Percentiles rank a stretch among this genome's conserved stretches.
These are phyloP conservation scores for Arizona elegans DNA, from an alignment of 2,113 vertebrate species.

Conservation along the genomic window DNA sequence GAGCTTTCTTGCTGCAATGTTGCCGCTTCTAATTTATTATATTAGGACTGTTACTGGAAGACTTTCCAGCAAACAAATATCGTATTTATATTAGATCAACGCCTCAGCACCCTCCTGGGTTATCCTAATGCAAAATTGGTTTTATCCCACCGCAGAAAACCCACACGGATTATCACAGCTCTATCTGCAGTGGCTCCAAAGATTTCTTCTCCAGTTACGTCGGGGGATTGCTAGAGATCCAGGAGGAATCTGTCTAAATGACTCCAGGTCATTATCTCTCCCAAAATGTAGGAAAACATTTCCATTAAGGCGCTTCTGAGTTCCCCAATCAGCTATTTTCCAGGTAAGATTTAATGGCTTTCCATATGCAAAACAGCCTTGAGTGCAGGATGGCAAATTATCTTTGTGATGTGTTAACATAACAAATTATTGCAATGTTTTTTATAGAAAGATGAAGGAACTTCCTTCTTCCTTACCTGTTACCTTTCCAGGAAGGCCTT, in stretches of 20 bases:
- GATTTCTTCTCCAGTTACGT: not conserved
- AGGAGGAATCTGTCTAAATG: not conserved
- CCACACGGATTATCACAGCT: not conserved
- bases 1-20: not conserved
- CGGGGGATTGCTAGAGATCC: not conserved
- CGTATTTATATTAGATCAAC: not conserved
- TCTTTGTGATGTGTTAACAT: not conserved
- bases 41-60: not conserved
- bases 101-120: not conserved
- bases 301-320: not conserved
- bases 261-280: not conserved
- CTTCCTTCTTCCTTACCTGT: not conserved
- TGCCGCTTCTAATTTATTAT: not conserved
- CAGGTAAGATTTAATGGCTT: not conserved
- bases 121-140: not conserved
- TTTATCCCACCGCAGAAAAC: not conserved
- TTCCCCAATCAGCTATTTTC: not conserved
- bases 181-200: not conserved
- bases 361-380: not conserved
- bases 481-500: not conserved
- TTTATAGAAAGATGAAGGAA: too few species aligned
- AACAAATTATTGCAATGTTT: not conserved
- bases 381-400: not conserved
- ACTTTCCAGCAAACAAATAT: not conserved
- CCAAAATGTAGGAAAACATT: not conserved